Evolutionary conservation across 2,113 vertebrate species (phyloP).

Genomic region (Pseudorectes ferrugineus): DNA sequence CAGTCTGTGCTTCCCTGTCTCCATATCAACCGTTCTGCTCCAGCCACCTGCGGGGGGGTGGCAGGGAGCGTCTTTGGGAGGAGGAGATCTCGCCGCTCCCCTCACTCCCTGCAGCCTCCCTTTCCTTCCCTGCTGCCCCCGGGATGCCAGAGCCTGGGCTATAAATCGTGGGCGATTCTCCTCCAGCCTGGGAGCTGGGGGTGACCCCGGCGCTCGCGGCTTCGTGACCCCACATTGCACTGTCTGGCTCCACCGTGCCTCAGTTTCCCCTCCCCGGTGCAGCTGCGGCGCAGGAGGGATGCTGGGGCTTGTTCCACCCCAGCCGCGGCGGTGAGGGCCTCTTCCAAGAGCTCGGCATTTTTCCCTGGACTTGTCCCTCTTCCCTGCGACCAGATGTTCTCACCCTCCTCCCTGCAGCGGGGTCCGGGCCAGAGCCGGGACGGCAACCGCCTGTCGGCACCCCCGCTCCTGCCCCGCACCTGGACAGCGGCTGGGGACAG

Average conservation of each 20-base stretch:
- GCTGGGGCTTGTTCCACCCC: background rate
- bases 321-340: background rate
- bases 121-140: background rate
- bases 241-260: background rate
- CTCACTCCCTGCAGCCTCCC: background rate
- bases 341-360: constrained; percentile 4
- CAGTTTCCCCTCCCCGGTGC: background rate
- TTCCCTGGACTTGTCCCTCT: constrained; percentile 33
- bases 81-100: background rate
- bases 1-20: constrained; percentile 56
- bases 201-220: accelerated
- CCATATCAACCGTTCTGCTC: constrained; percentile 67
- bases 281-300: background rate
- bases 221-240: accelerated
- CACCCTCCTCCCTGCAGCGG: background rate
- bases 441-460: background rate
- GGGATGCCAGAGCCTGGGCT: background rate
- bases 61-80: constrained; percentile 22
- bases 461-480: background rate
- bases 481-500: background rate
- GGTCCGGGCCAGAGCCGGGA: background rate
- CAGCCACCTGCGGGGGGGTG: constrained; percentile 44
- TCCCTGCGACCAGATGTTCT: constrained; percentile 50
- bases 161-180: background rate
- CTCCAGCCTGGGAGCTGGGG: background rate